Evolutionary conservation across 2,113 vertebrate species (phyloP), one percentile per base, ranked within the genome.

Genomic region (Gobius niger): DNA sequence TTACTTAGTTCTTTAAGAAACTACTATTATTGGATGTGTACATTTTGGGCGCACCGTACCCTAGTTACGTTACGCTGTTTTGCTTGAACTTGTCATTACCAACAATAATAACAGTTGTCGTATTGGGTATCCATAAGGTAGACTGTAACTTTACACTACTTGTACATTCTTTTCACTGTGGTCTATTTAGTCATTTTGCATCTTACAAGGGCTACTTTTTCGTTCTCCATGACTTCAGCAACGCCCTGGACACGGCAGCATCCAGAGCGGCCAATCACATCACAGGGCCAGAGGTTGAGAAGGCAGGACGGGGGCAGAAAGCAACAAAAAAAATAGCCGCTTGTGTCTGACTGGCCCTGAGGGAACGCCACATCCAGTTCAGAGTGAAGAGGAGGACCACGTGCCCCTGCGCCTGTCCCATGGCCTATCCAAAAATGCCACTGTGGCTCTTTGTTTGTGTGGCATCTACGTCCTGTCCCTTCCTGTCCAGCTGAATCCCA

Each of bases 371-470:
- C 72, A 68, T 85, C 78, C 19, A 79, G 69, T 78, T 75, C 59
- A 62, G 72, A 65, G 64, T 10, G 60, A 68, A 47, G 72, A 4
- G 62, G 57, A 59, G 44, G 65, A 70, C 67, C 67, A 9, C 67
- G 67, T 75, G 77, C 63, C n/a, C 70, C 80, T 59, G 78, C 47
- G 73, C 16, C 49, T 34, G 59, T 85, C 81, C 77, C 7, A 15
- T 13, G 72, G 78, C 82, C 66, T 73, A 69, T 81, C 78, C 79
- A 85, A 89, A 85, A 89, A 87, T 86, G 85, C 86, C 87, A 83
- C 80, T 71, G 73, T 73, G 46, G 51, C 64, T 73, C 41, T 71
- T 65, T 63, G 76, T 85, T 72, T 64, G 66, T 19, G 59, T 56
- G 1, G 2, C 24, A 67, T 59, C 41, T 7, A 1, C 66, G 60